These are phyloP conservation scores for Hydrozoanthus tunicans DNA, from an alignment of 64 coral and sea anemone genomes.

Conservation along the genomic window DNA sequence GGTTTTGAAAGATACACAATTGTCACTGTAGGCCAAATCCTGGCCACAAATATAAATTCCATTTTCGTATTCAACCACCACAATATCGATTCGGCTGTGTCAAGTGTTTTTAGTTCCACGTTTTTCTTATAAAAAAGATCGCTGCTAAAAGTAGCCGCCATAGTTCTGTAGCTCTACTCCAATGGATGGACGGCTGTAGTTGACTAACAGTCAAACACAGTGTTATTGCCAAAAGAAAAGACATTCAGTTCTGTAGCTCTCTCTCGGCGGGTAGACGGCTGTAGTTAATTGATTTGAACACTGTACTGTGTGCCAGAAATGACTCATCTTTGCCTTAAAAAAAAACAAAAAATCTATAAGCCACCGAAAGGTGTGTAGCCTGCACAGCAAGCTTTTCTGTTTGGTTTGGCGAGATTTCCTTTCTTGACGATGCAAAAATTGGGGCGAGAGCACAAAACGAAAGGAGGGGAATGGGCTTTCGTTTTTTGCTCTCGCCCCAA, in stretches of 20 bases:
- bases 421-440: too few relatives aligned
- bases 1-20: too few relatives aligned
- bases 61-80: too few relatives aligned
- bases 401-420: too few relatives aligned
- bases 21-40: too few relatives aligned
- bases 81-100: too few relatives aligned
- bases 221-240: constrained; percentile 15
- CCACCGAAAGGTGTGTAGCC: too few relatives aligned
- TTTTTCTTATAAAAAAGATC: background rate
- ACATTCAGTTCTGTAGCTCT: background rate
- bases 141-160: background rate
- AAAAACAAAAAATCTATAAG: background rate
- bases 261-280: background rate
- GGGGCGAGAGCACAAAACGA: too few relatives aligned
- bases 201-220: constrained; percentile 34
- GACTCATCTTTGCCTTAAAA: constrained; percentile 52
- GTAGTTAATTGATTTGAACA: constrained; percentile 55
- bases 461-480: too few relatives aligned
- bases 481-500: too few relatives aligned
- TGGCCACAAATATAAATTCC: too few relatives aligned
- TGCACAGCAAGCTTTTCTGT: too few relatives aligned
- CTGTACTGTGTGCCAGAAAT: constrained; percentile 36
- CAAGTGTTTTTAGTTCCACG: background rate
- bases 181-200: constrained; percentile 10
- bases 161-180: background rate